Conservation (phyloP, 2,113 vertebrate genomes). For the Oreochromis spilurus region DNA sequence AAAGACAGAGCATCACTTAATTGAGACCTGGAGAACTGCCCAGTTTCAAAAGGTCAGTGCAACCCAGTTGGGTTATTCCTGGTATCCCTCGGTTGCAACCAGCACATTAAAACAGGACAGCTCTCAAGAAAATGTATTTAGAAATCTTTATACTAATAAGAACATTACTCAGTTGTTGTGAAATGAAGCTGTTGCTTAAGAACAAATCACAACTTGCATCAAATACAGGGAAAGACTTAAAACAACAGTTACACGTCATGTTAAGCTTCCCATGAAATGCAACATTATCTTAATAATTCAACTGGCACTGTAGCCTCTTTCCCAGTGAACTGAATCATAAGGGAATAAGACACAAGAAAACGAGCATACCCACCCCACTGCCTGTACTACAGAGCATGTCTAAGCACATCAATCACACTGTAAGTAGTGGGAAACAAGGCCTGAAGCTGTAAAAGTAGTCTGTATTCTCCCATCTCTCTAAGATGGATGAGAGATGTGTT, state of each 20-base stretch:
- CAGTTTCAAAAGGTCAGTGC: slow-evolving; percentile 43
- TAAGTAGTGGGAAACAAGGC: slow-evolving; percentile 28
- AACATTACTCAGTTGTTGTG: slow-evolving; percentile 11
- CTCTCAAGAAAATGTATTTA: slow-evolving; percentile 30
- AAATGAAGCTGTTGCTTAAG: background rate
- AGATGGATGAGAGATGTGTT: background rate
- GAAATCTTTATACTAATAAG: background rate
- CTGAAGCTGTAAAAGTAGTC: slow-evolving; percentile 38
- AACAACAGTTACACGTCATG: background rate
- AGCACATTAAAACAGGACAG: slow-evolving; percentile 17
- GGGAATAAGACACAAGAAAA: slow-evolving; percentile 40
- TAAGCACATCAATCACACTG: slow-evolving; percentile 60
- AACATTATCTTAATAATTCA: background rate
- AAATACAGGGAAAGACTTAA: background rate
- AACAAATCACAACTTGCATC: background rate
- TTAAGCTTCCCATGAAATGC: background rate
- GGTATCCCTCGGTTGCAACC: slow-evolving; percentile 37
- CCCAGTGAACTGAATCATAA: slow-evolving; percentile 25
- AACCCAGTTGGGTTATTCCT: slow-evolving; percentile 54
- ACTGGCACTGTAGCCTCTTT: background rate
- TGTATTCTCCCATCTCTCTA: slow-evolving; percentile 28
- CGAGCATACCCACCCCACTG: slow-evolving; percentile 27
- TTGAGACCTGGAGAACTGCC: slow-evolving; percentile 54
- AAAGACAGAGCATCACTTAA: slow-evolving; percentile 41
- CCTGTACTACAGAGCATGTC: slow-evolving; percentile 56